phyloP scores from a whole-genome alignment of 2,888 invertebrate genomes.

The Chloroclysta siterata region DNA sequence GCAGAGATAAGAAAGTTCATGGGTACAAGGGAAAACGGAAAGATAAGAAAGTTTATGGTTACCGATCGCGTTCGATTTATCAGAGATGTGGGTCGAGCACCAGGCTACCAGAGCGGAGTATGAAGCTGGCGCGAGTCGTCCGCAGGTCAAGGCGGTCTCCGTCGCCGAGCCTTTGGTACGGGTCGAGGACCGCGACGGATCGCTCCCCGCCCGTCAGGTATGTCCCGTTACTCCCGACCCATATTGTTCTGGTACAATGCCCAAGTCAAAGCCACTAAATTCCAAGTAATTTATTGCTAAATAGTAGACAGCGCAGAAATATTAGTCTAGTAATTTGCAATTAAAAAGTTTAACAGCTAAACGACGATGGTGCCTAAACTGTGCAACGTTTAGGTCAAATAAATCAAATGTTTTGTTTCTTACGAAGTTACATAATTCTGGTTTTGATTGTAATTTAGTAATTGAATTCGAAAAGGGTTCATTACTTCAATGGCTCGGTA shows the following conservation, averaged over 20 bases:
- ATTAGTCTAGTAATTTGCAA: slow-evolving; percentile 38
- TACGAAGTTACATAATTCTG: slow-evolving; percentile 18
- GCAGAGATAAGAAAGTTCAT: slow-evolving; percentile 20
- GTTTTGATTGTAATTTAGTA: slow-evolving; percentile 34
- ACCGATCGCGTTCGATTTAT: slow-evolving; percentile 29
- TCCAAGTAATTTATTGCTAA: slow-evolving; percentile 21
- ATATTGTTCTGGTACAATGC: slow-evolving; percentile 49
- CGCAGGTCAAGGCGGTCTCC: slow-evolving; percentile 73
- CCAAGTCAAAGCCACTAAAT: slow-evolving; percentile 17
- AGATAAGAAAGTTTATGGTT: slow-evolving; percentile 27
- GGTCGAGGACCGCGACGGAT: slow-evolving; percentile 69
- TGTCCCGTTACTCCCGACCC: slow-evolving; percentile 68
- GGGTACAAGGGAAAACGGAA: slow-evolving; percentile 24
- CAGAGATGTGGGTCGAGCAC: slow-evolving; percentile 49
- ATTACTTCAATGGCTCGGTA: slow-evolving; percentile 54
- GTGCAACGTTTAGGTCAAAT: slow-evolving; percentile 26
- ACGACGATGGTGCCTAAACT: slow-evolving; percentile 31
- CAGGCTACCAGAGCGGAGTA: slow-evolving; percentile 62
- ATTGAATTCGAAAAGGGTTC: slow-evolving; percentile 36
- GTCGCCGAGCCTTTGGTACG: slow-evolving; percentile 53
- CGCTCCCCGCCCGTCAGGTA: slow-evolving; percentile 62
- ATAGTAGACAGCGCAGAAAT: slow-evolving; percentile 23
- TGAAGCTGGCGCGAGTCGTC: slow-evolving; percentile 65
- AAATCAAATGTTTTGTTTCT: slow-evolving; percentile 31
- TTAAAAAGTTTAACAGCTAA: slow-evolving; percentile 40